phyloP scores from a whole-genome alignment of 2,888 invertebrate species.

The Dasypolia templi region DNA sequence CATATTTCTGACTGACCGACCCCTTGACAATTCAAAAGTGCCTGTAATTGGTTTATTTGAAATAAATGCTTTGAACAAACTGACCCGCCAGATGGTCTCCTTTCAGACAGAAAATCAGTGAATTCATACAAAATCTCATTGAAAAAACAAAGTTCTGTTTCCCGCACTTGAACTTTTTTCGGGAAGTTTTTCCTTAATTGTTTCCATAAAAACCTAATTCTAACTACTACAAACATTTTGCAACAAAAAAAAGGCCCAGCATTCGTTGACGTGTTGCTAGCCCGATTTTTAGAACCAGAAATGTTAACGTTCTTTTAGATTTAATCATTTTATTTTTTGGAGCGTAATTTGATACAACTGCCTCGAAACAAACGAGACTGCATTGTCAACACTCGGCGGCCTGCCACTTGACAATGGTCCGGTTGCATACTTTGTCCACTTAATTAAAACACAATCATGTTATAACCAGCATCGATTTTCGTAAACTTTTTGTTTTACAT shows the following conservation, averaged over 20 bases:
- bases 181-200: background rate
- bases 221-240: background rate
- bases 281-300: background rate
- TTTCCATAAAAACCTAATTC: background rate
- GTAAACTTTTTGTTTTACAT: background rate
- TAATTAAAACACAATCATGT: slow-evolving; percentile 40
- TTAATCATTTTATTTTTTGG: background rate
- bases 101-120: too few relatives aligned
- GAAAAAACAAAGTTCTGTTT: background rate
- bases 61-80: too few relatives aligned
- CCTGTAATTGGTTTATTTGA: too few relatives aligned
- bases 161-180: background rate
- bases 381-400: slow-evolving; percentile 27
- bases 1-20: too few relatives aligned
- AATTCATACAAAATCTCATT: background rate
- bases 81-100: background rate
- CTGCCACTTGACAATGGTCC: slow-evolving; percentile 33
- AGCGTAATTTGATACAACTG: background rate
- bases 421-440: slow-evolving; percentile 3
- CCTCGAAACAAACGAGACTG: slow-evolving; percentile 11
- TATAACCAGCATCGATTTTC: slow-evolving; percentile 14
- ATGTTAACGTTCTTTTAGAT: background rate
- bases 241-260: too few relatives aligned
- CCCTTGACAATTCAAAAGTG: too few relatives aligned
- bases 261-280: background rate